phyloP scores from a whole-genome alignment of 2,888 invertebrate genomes.

The Cylindroiulus punctatus region DNA sequence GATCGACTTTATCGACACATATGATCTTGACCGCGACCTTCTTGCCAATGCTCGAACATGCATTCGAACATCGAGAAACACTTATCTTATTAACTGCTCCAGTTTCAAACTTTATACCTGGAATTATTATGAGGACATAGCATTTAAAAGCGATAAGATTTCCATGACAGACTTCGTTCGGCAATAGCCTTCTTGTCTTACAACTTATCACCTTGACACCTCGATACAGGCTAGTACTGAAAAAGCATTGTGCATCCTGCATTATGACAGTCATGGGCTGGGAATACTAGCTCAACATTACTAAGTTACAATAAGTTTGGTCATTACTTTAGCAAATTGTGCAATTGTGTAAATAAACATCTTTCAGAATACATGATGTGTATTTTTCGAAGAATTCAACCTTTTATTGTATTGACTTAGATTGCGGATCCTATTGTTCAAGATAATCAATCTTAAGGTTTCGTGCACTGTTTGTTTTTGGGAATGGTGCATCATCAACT shows the following conservation, averaged over 20 bases:
- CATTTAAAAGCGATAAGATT: background rate
- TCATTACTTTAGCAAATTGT: too few relatives aligned
- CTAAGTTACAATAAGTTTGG: too few relatives aligned
- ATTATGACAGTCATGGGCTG: too few relatives aligned
- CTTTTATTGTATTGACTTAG: background rate
- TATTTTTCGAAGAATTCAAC: constrained; percentile 4
- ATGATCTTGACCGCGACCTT: constrained; percentile 44
- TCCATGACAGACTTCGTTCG: background rate
- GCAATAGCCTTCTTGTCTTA: constrained; percentile 24
- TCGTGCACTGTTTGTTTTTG: background rate
- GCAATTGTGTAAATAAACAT: too few relatives aligned
- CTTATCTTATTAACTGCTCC: background rate
- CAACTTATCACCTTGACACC: constrained; percentile 40
- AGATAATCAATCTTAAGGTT: constrained; percentile 46
- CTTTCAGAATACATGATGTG: too few relatives aligned
- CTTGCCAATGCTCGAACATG: background rate
- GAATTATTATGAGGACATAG: constrained; percentile 39
- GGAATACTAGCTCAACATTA: too few relatives aligned
- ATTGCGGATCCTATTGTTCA: constrained; percentile 15
- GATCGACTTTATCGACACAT: background rate
- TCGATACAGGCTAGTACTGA: background rate
- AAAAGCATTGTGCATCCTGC: too few relatives aligned
- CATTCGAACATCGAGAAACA: background rate
- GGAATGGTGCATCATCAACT: background rate
- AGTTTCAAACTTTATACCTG: constrained; percentile 25